Conservation (phyloP, 2,797 vertebrate genomes). For the Lepilemur septentrionalis region DNA sequence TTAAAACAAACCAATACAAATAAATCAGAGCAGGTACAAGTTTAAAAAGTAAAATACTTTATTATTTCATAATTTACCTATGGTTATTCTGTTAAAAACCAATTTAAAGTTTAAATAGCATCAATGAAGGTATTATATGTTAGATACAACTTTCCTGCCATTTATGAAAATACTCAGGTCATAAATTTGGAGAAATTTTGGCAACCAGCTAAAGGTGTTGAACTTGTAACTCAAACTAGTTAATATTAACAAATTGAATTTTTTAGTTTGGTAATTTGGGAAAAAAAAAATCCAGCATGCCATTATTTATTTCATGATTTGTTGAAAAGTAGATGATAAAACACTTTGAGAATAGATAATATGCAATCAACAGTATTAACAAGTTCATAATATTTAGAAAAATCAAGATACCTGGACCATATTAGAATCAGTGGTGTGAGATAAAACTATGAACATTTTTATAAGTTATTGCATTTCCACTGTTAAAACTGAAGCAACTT, state of each 20-base stretch:
- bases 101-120: constrained; percentile 31
- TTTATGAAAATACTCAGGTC: not conserved
- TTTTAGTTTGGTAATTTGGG: not conserved
- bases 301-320: not conserved
- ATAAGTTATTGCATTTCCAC: not conserved
- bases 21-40: constrained; percentile 43
- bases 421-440: not conserved
- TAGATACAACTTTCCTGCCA: not conserved
- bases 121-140: constrained; percentile 18
- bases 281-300: not conserved
- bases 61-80: constrained; percentile 33
- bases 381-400: constrained; percentile 30
- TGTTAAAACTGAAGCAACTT: not conserved
- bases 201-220: not conserved
- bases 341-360: not conserved
- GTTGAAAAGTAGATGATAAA: not conserved
- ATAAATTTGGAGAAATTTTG: not conserved
- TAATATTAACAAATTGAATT: not conserved
- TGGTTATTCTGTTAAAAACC: not conserved
- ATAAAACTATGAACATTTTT: not conserved
- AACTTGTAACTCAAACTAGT: constrained; percentile 30
- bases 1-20: constrained; percentile 73
- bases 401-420: not conserved
- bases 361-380: not conserved
- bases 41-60: constrained; percentile 36